Evolutionary conservation across 2,888 invertebrate species (phyloP), one percentile per base, ranked within the genome.

Genomic region (Macroteleia sp.): DNA sequence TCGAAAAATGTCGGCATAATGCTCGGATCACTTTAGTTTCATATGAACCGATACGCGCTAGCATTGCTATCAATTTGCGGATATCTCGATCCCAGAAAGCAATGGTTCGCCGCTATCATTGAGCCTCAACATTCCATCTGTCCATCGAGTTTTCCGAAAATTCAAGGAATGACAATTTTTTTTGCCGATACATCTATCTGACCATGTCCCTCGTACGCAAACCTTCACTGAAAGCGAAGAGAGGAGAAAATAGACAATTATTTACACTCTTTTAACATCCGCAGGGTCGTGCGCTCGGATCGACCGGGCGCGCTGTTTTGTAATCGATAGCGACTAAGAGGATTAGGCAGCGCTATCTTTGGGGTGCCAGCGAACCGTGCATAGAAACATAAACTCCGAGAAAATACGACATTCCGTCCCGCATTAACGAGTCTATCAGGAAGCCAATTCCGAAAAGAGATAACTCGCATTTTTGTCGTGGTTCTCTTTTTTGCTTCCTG

Each of bases 381-480:
- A 83, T 85, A 80, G 83, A 83, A 85, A 83, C 84, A 80, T 85
- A 83, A 87, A 87, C 83, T 82, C 59, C 64, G 57, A 56, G 77
- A n/a, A n/a, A n/a, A n/a, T 85, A 84, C 80, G 82, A 79, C 81
- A 77, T 75, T 62, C 54, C 59, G 39, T 34, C 19, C 50, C 66
- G 61, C 79, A 77, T 76, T 67, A 81, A 81, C 78, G 73, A 82
- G 67, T 69, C 57, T 30, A 44, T 67, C 57, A 32, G 32, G 28
- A 44, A 54, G 54, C 34, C 54, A 30, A 44, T 54, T 34, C 66
- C 25, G 32, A 14, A 5, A 44, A 22, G 1, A 42, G 59, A 50
- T 39, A 39, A 44, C 30, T 36, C 28, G 34, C 39, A 32, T 41
- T 54, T 44, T 67, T 48, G 46, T n/a, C 39, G 16, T 30, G n/a